A percentile compares a stretch with the other conserved stretches of the same genome.
Evolutionary conservation across 2,113 vertebrate genomes (phyloP).

Genomic region (Daubentonia madagascariensis): DNA sequence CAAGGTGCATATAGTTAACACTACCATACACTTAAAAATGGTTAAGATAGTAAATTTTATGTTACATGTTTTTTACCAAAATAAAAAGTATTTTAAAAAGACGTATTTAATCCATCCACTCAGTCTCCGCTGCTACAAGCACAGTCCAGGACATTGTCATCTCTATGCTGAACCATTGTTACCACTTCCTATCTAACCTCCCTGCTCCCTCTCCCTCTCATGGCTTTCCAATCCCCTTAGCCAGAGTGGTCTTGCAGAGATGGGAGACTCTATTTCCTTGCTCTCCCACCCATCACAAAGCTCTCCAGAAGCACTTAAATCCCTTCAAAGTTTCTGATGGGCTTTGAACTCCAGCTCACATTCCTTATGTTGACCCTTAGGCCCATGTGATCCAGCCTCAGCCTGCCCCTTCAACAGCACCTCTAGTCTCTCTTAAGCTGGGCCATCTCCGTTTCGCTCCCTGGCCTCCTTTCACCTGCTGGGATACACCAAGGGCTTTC

Average conservation of each 20-base stretch:
- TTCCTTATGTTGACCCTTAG: not conserved
- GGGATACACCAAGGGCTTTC: too few species aligned
- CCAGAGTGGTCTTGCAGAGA: not conserved
- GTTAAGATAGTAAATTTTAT: not conserved
- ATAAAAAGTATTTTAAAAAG: not conserved
- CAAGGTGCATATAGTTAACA: not conserved
- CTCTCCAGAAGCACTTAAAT: not conserved
- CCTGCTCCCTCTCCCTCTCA: not conserved
- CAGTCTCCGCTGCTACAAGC: not conserved
- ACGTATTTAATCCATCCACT: not conserved
- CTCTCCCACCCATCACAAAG: not conserved
- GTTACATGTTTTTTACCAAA: not conserved
- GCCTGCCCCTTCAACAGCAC: not conserved
- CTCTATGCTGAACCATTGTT: not conserved
- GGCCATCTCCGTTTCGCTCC: too few species aligned
- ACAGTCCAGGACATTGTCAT: too few species aligned
- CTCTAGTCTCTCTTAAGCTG: not conserved
- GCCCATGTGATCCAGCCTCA: not conserved
- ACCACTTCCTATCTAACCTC: not conserved
- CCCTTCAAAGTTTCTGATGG: not conserved
- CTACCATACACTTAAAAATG: not conserved
- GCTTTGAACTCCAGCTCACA: not conserved
- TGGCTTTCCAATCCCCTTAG: not conserved
- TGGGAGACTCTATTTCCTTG: not conserved
- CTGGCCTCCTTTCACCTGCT: not conserved